Base-by-base conservation (phyloP, 64 coral and sea anemone genomes). In the Catalaphyllia jardinei region DNA sequence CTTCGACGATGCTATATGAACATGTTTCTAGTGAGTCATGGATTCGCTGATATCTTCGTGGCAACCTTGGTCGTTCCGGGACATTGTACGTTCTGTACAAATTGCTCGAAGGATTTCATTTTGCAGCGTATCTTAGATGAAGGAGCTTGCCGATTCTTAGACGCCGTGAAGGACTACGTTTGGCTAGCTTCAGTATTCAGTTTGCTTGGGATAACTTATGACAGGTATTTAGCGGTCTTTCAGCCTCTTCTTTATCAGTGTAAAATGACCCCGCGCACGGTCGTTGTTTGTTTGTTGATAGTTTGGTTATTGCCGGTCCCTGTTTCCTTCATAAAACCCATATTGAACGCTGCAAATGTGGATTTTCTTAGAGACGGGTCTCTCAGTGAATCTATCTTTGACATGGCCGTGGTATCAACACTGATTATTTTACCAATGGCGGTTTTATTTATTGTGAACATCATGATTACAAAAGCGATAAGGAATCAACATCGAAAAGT, bases 151-250 rank as follows among this genome's bases (percentile, higher is more conserved):
- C 79, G 84, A 89, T 12, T 94, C 4, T 7, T 94, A n/a, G 89
- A 87, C 46, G 79, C 76, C 14, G 27, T 75, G 17, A 94, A 94
- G 72, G 84, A 94, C 73, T 63, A 75, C 31, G 75, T 91, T n/a
- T 94, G 91, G 67, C 29, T 90, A 2, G 54, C 78, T 22, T 85
- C 89, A 14, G 74, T 87, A 16, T 28, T 91, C 1, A 94, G 80
- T 27, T 29, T 94, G 18, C 83, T 94, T 4, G 89, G 82, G 12
- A 91, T 94, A 3, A 89, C 72, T 11, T 94, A 91, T 76, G 93
- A 94, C 38, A 42, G 93, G 65, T 91, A 94, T 59, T 52, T 79
- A 13, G 93, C 93, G 30, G 89, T 94, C 57, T 35, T 91, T 57
- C 79, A 94, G 14, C 89, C 93, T 8, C 89, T 94, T 29, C 73